These are phyloP conservation scores for Podocnemis expansa DNA, from an alignment of 2,113 vertebrate genomes.

Conservation along the genomic window DNA sequence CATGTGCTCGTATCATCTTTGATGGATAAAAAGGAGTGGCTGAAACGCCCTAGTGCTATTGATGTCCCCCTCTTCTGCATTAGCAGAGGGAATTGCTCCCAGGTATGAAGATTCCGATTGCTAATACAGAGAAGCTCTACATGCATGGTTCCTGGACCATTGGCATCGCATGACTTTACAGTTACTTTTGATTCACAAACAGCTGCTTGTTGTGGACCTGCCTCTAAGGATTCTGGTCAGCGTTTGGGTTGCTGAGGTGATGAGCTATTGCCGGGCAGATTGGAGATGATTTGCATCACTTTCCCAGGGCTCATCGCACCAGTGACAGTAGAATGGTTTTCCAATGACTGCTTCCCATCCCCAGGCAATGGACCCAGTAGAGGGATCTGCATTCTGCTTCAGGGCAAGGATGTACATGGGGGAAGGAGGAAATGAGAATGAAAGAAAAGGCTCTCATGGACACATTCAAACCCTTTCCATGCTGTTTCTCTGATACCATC, in stretches of 20 bases:
- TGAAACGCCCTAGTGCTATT: too few relatives aligned
- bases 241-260: not conserved
- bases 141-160: not conserved
- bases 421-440: not conserved
- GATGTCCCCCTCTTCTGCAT: too few relatives aligned
- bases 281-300: not conserved
- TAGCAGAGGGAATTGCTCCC: too few relatives aligned
- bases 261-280: not conserved
- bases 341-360: not conserved
- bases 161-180: not conserved
- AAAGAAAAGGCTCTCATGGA: not conserved
- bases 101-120: not conserved
- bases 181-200: not conserved
- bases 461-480: not conserved
- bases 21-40: too few relatives aligned
- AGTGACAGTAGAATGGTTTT: not conserved
- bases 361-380: not conserved
- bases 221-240: not conserved
- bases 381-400: not conserved
- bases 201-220: not conserved
- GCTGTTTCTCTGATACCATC: not conserved
- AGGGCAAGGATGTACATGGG: too few relatives aligned
- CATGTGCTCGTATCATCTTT: too few relatives aligned
- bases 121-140: not conserved
- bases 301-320: too few relatives aligned